Evolutionary conservation across 2,113 vertebrate genomes (phyloP).

Genomic region (Rhombomys opimus): DNA sequence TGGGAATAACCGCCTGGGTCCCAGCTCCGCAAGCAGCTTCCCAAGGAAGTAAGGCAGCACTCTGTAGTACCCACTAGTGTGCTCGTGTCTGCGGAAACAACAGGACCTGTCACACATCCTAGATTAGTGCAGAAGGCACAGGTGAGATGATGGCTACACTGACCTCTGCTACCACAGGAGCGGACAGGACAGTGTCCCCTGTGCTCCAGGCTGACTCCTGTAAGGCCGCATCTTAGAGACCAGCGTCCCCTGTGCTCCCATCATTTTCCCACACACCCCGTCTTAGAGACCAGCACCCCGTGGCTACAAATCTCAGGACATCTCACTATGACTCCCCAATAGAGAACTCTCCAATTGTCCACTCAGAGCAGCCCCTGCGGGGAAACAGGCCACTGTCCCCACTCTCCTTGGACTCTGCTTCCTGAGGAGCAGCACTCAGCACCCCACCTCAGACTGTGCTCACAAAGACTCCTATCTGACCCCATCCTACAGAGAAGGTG

Average conservation of each 20-base stretch:
- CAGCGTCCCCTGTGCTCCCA: too few species aligned
- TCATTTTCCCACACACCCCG: rapidly evolving
- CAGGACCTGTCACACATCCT: background rate
- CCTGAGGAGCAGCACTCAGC: background rate
- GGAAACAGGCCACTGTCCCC: background rate
- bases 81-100: conserved; percentile 27
- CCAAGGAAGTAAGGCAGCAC: background rate
- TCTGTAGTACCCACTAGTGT: background rate
- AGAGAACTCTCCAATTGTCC: too few species aligned
- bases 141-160: background rate
- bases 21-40: background rate
- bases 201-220: too few species aligned
- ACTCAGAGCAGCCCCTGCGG: background rate
- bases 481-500: background rate
- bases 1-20: conserved; percentile 72
- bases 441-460: background rate
- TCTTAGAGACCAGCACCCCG: too few species aligned
- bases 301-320: background rate
- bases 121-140: background rate
- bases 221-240: too few species aligned
- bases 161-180: too few species aligned
- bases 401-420: background rate
- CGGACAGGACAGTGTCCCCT: background rate
- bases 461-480: background rate
- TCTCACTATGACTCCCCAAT: background rate